Evolutionary conservation across 2,797 vertebrate species (phyloP).

Genomic region (Sphaeramia orbicularis): DNA sequence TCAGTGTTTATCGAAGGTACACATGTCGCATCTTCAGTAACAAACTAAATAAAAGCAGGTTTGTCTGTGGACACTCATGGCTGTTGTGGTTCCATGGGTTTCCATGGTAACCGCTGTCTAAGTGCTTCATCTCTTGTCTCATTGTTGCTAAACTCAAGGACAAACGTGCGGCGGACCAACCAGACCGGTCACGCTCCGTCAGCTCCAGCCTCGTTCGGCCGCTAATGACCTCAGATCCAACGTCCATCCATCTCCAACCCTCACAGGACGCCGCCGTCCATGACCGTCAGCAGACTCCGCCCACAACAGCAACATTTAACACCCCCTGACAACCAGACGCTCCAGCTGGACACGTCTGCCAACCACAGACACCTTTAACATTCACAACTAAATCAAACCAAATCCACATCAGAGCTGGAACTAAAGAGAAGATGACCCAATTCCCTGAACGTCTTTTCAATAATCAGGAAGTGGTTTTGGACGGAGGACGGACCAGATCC

Average conservation of each 20-base stretch:
- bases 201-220: conserved; percentile 49
- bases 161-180: conserved; percentile 41
- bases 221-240: conserved; percentile 48
- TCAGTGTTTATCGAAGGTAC: not conserved
- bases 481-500: no score
- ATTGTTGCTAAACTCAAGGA: conserved; percentile 61
- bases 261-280: not conserved
- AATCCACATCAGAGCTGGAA: no score
- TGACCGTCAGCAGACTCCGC: no score
- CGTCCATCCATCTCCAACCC: conserved; percentile 46
- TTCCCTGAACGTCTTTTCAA: no score
- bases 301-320: no score
- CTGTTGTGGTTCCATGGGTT: not conserved
- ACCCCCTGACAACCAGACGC: no score
- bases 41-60: not conserved
- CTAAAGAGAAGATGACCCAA: no score
- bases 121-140: conserved; percentile 48
- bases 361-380: no score
- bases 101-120: conserved; percentile 10
- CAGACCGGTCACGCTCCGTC: conserved; percentile 62
- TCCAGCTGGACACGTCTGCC: no score
- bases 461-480: no score
- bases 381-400: no score
- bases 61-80: no score
- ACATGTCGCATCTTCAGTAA: not conserved